These are phyloP conservation scores for Pantala flavescens DNA, from an alignment of 1,140 invertebrate genomes.

Conservation along the genomic window DNA sequence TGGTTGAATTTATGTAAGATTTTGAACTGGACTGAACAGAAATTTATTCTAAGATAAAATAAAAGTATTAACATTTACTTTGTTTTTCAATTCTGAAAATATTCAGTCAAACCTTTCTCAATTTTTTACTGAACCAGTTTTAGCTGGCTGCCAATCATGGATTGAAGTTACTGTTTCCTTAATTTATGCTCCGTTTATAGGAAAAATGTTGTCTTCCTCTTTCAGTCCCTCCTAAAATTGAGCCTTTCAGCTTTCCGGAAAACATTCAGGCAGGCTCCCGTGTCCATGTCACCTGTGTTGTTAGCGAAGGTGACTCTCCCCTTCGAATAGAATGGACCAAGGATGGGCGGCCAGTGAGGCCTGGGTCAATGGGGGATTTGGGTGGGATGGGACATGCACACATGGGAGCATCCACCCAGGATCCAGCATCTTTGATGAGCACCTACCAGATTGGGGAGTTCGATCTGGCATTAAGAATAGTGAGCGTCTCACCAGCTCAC, in stretches of 20 bases:
- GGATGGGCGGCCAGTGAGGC: conserved; percentile 36
- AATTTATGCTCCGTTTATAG: neutral
- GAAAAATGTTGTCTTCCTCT: conserved; percentile 20
- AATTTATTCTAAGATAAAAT: too few relatives aligned
- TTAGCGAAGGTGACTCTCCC: conserved; percentile 56
- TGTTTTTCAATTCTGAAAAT: neutral
- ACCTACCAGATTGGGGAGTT: conserved; percentile 38
- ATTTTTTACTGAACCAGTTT: conserved; percentile 15
- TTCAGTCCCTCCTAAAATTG: conserved; percentile 46
- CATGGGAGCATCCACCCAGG: conserved; percentile 20
- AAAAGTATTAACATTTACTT: too few relatives aligned
- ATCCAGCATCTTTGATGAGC: conserved; percentile 20
- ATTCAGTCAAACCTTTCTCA: conserved; percentile 9
- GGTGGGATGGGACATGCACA: neutral
- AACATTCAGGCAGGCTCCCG: conserved; percentile 43
- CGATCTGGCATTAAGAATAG: conserved; percentile 40
- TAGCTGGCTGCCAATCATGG: neutral
- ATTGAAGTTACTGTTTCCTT: neutral
- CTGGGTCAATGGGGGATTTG: conserved; percentile 25
- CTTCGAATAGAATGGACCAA: conserved; percentile 55
- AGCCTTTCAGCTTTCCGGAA: conserved; percentile 45
- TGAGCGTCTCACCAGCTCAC: conserved; percentile 35
- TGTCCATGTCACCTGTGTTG: conserved; percentile 50
- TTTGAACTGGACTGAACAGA: too few relatives aligned
- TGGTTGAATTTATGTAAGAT: too few relatives aligned